phyloP scores from a whole-genome alignment of 2,113 vertebrate genomes.

The Bettongia penicillata region DNA sequence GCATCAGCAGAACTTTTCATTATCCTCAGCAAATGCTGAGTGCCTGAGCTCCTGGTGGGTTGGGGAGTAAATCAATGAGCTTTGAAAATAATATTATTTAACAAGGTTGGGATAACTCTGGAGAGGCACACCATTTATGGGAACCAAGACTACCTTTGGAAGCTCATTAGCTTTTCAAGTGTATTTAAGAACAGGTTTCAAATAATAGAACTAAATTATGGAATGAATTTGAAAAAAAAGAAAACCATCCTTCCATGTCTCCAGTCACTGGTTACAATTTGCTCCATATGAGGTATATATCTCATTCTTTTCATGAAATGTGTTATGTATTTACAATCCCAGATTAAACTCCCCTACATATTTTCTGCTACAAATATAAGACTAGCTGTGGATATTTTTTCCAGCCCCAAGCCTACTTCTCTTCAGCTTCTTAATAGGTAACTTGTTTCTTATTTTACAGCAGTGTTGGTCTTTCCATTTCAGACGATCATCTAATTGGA shows the following conservation, averaged over 20 bases:
- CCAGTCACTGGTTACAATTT: background rate
- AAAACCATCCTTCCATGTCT: background rate
- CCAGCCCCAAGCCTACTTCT: background rate
- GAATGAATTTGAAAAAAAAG: slow-evolving; percentile 26
- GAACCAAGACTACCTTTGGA: slow-evolving; percentile 34
- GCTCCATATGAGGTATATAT: background rate
- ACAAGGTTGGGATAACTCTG: slow-evolving; percentile 53
- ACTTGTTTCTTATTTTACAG: background rate
- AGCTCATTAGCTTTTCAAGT: background rate
- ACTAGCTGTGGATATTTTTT: background rate
- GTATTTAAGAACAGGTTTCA: slow-evolving; percentile 19
- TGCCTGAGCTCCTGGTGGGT: slow-evolving; percentile 8
- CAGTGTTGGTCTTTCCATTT: background rate
- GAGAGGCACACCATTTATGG: slow-evolving; percentile 19
- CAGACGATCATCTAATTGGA: background rate
- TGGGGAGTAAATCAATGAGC: slow-evolving; percentile 63
- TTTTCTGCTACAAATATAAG: background rate
- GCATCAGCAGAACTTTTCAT: slow-evolving; percentile 62
- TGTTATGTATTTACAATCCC: background rate
- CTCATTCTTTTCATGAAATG: slow-evolving; percentile 9
- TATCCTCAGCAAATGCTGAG: slow-evolving; percentile 25
- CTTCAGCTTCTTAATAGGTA: slow-evolving; percentile 5
- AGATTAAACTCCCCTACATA: background rate
- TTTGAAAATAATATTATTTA: slow-evolving; percentile 47
- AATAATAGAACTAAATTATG: slow-evolving; percentile 39